Evolutionary conservation across 2,113 vertebrate species (phyloP).

Genomic region (Struthidea cinerea): DNA sequence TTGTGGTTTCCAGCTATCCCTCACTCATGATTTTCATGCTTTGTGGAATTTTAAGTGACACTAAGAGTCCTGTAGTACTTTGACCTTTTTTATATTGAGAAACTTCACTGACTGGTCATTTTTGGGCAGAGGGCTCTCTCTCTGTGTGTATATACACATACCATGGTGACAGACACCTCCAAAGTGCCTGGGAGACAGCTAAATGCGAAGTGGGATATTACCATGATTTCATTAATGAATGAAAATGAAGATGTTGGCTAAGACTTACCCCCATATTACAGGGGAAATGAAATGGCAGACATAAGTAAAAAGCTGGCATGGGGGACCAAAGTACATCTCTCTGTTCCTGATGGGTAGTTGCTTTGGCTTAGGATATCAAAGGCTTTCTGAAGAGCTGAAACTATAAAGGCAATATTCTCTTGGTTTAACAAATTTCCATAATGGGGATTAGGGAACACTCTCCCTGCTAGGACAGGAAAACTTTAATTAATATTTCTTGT

Average conservation of each 20-base stretch:
- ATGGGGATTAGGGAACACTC: constrained; percentile 18
- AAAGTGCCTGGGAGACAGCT: neutral
- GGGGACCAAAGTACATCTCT: neutral
- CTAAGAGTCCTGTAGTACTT: neutral
- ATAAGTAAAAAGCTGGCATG: constrained; percentile 41
- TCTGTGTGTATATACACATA: neutral
- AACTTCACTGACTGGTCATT: neutral
- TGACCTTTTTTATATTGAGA: constrained; percentile 30
- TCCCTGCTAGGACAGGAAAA: constrained; percentile 9
- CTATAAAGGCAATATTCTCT: constrained; percentile 27
- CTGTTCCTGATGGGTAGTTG: neutral
- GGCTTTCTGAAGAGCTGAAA: constrained; percentile 29
- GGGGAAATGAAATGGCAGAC: constrained; percentile 20
- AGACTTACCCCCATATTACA: neutral
- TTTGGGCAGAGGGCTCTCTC: neutral
- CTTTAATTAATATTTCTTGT: constrained; percentile 32
- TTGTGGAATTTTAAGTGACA: neutral
- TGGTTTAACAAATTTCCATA: constrained; percentile 37
- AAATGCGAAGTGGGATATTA: constrained; percentile 10
- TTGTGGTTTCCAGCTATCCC: neutral
- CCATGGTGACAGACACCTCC: neutral
- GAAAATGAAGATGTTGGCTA: constrained; percentile 30
- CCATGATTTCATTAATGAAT: constrained; percentile 33
- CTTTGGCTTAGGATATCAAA: constrained; percentile 39
- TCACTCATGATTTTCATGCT: neutral